phyloP scores from a whole-genome alignment of 1,140 invertebrate genomes.

The Brachionus rotundiformis region DNA sequence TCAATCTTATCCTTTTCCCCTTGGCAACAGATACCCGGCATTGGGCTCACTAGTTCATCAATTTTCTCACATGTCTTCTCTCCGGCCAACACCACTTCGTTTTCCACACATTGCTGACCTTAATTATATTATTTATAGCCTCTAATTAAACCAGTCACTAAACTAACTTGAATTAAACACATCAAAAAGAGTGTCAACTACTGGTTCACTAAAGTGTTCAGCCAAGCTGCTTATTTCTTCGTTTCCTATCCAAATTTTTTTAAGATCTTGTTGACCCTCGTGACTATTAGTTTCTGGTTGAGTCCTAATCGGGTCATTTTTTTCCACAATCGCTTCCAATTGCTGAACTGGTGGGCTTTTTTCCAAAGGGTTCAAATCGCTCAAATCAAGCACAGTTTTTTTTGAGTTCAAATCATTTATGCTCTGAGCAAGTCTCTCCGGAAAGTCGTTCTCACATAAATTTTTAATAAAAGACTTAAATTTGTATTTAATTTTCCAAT shows the following conservation, averaged over 20 bases:
- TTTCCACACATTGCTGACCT: background rate
- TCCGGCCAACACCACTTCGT: background rate
- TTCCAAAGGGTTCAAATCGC: background rate
- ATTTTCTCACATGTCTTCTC: background rate
- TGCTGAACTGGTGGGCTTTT: background rate
- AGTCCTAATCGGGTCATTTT: background rate
- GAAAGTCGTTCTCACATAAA: constrained; percentile 46
- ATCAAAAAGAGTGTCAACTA: constrained; percentile 12
- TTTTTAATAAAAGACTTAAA: constrained; percentile 47
- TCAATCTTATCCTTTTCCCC: background rate
- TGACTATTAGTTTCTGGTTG: background rate
- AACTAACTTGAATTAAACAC: constrained; percentile 21
- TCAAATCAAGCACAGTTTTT: background rate
- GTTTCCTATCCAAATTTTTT: constrained; percentile 7
- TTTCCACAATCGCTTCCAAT: background rate
- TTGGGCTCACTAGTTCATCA: background rate
- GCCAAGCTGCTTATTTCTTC: constrained; percentile 33
- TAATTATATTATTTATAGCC: background rate
- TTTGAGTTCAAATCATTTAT: constrained; percentile 46
- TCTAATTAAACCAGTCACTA: background rate
- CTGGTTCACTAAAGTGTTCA: constrained; percentile 27
- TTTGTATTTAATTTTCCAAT: no score
- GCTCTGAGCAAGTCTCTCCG: constrained; percentile 11
- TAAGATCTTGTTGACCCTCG: background rate
- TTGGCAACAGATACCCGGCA: no score